These are phyloP conservation scores for Actinia tenebrosa DNA, from an alignment of 64 coral and sea anemone genomes.

Conservation along the genomic window DNA sequence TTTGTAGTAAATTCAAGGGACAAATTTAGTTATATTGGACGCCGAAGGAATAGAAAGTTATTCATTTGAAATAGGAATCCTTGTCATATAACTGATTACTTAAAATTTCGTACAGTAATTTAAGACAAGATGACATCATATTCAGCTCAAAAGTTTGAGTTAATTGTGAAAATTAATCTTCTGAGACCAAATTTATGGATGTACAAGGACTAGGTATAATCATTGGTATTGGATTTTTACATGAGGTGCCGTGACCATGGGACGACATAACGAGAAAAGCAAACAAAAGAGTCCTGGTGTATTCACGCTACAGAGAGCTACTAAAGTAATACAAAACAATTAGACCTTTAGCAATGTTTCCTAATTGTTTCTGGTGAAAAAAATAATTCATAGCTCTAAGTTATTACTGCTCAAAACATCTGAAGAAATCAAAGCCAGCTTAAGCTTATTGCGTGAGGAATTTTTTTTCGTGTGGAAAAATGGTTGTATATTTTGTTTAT, in stretches of 20 bases:
- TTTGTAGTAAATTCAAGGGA: not conserved
- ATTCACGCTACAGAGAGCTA: not conserved
- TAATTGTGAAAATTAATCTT: not conserved
- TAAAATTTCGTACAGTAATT: too few relatives aligned
- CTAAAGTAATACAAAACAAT: constrained; percentile 6
- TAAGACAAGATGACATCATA: not conserved
- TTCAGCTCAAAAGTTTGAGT: not conserved
- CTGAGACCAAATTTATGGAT: not conserved
- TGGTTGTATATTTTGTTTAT: not conserved
- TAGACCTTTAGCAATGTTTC: not conserved
- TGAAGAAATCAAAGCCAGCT: not conserved
- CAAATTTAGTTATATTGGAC: not conserved
- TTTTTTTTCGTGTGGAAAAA: not conserved
- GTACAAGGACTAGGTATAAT: not conserved
- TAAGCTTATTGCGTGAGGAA: too few relatives aligned
- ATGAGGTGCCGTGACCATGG: not conserved
- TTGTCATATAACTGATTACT: too few relatives aligned
- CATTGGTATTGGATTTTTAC: not conserved
- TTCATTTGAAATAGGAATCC: too few relatives aligned
- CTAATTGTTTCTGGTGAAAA: not conserved
- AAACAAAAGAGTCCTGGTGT: not conserved
- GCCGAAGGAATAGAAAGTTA: too few relatives aligned
- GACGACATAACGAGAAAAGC: not conserved
- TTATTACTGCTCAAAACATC: not conserved
- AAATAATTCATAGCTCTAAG: not conserved